These are phyloP conservation scores for Botia kubotai DNA, from an alignment of 2,797 vertebrate genomes.

Conservation along the genomic window DNA sequence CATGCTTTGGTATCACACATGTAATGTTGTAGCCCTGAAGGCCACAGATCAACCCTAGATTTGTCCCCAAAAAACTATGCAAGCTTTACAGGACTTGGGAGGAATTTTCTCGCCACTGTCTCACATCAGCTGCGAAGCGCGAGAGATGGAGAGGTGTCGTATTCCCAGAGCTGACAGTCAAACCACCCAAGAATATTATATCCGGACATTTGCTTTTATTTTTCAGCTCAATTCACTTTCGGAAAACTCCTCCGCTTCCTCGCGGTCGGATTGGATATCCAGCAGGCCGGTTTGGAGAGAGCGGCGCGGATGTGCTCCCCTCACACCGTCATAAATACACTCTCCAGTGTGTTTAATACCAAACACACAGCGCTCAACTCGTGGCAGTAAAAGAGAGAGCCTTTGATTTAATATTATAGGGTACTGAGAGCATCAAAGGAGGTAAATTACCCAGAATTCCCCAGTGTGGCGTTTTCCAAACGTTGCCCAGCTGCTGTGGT, in stretches of 20 bases:
- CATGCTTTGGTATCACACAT: background rate
- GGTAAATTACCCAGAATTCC: slow-evolving; percentile 67
- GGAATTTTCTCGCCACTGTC: background rate
- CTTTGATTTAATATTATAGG: slow-evolving; percentile 72
- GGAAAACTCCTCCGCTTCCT: slow-evolving; percentile 21
- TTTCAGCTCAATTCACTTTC: background rate
- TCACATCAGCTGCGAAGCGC: background rate
- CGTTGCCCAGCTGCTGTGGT: slow-evolving; percentile 66
- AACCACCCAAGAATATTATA: slow-evolving; percentile 1
- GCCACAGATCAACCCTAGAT: background rate
- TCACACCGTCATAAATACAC: slow-evolving; percentile 63
- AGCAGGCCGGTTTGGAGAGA: background rate
- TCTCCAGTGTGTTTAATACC: slow-evolving; percentile 60
- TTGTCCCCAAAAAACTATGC: background rate
- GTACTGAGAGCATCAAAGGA: slow-evolving; percentile 68
- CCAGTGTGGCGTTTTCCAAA: slow-evolving; percentile 67
- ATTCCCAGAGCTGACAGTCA: slow-evolving; percentile 6
- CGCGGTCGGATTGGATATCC: slow-evolving; percentile 26
- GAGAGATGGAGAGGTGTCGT: background rate
- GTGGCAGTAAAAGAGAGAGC: slow-evolving; percentile 62
- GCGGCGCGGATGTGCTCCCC: slow-evolving; percentile 43
- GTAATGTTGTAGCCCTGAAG: background rate
- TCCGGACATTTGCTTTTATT: background rate
- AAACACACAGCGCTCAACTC: slow-evolving; percentile 62
- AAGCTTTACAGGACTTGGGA: background rate